Percentiles rank a stretch among this genome's conserved stretches.
Evolutionary conservation across 2,888 invertebrate species (phyloP).

Genomic region (Xestoiulus laeticollis): DNA sequence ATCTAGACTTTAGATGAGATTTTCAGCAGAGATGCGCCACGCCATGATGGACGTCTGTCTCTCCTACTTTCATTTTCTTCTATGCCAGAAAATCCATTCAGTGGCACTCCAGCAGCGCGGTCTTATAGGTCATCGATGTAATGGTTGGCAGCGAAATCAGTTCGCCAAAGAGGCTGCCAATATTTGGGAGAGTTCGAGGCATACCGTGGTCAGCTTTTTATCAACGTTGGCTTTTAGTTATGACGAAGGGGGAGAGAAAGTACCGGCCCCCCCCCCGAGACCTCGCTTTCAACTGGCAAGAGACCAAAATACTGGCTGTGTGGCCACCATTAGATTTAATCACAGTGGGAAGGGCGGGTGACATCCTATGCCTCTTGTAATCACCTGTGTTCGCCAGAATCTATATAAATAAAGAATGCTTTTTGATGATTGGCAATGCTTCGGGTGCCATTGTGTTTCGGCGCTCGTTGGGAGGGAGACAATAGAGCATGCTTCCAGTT

Average conservation of each 20-base stretch:
- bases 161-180: conserved; percentile 37
- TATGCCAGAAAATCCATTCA: conserved; percentile 37
- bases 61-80: conserved; percentile 33
- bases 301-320: not conserved
- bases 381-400: conserved; percentile 13
- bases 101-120: conserved; percentile 29
- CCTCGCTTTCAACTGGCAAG: conserved; percentile 11
- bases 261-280: not conserved
- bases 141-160: conserved; percentile 28
- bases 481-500: not conserved
- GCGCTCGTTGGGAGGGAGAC: too few relatives aligned
- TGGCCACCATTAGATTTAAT: conserved; percentile 23
- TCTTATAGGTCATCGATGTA: conserved; percentile 34
- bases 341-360: not conserved
- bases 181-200: conserved; percentile 21
- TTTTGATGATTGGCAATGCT: not conserved
- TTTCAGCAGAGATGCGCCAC: not conserved
- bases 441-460: not conserved
- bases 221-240: conserved; percentile 22
- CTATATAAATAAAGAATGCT: conserved; percentile 34
- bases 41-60: conserved; percentile 28
- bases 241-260: not conserved
- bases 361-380: conserved; percentile 3
- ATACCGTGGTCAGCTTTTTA: conserved; percentile 1
- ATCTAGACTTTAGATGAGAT: conserved; percentile 34